A percentile compares a stretch with the other conserved stretches of the same genome.
These are phyloP conservation scores for Cettia cetti DNA, from an alignment of 2,113 vertebrate species.

Conservation along the genomic window DNA sequence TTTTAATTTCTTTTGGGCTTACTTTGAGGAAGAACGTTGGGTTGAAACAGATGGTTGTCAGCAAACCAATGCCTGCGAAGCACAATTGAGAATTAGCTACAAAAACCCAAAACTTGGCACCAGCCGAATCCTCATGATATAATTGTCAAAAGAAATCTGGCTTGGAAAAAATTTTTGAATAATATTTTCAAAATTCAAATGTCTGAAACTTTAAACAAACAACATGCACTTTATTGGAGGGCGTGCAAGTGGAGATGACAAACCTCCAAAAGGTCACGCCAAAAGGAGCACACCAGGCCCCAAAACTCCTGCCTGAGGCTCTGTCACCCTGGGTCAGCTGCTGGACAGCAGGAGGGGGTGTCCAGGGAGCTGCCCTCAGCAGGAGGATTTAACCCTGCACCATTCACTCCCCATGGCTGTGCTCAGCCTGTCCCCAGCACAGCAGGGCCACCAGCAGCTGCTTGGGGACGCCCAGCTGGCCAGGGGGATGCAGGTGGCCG, in stretches of 20 bases:
- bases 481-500: no score
- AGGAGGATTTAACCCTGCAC: background rate
- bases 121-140: conserved; percentile 37
- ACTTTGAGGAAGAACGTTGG: conserved; percentile 38
- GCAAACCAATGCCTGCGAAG: conserved; percentile 57
- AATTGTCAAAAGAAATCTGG: conserved; percentile 77
- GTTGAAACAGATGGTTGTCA: conserved; percentile 71
- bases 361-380: background rate
- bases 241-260: background rate
- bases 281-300: background rate
- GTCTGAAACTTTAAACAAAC: conserved; percentile 65
- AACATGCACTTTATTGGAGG: conserved; percentile 23
- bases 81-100: conserved; percentile 71
- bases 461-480: no score
- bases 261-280: background rate
- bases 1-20: conserved; percentile 67
- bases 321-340: background rate
- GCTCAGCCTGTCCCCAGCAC: no score
- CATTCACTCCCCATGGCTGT: accelerated
- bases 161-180: conserved; percentile 9
- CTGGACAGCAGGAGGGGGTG: accelerated
- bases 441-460: no score
- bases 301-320: accelerated
- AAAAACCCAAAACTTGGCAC: conserved; percentile 61
- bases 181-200: conserved; percentile 63